Evolutionary conservation across 2,113 vertebrate genomes (phyloP), one percentile per base, ranked within the genome.

Genomic region (Porphyrio hochstetteri): DNA sequence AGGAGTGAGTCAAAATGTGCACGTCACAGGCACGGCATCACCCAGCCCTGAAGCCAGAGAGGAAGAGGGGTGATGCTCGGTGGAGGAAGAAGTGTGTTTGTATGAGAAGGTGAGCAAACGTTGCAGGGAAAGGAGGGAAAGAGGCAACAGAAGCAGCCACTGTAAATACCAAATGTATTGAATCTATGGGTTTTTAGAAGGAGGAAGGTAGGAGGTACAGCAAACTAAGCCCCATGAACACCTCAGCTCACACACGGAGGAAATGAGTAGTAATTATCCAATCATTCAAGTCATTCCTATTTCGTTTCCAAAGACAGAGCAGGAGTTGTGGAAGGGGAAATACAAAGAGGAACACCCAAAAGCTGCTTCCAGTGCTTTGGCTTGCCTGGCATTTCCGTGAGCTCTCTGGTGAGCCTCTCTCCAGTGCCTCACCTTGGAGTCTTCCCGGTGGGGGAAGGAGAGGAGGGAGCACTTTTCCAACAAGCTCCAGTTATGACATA

Each of bases 1-100:
- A 35, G 40, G 59, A 35, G 13, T 3, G 56, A 78, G 48, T 69
- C 33, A 74, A 78, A 92, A 74, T 5, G 20, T 24, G 56, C 7
- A 1, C 21, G 21, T 29, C 2, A 0, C 35, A 86, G 53, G 18
- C 0, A 1, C 20, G 56, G 46, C 38, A 60, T 64, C 77, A 19
- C 5, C 31, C 11, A 3, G 3, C 28, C 31, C 68, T 28, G 56
- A 46, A 78, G 25, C 6, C 52, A 61, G 40, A 65, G 13, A 3
- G 13, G 53, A 29, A 53, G 42, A 35, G 3, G 11, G 4, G 2
- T 5, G 13, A 42, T 38, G 56, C 3, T 60, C 23, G 10, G 1
- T 0, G 1, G 75, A 42, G 38, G 14, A 4, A 44, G 33, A 77
- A 38, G 0, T 23, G 21, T 48, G 48, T 23, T 48, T 48, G 48